phyloP scores from a whole-genome alignment of 2,888 invertebrate genomes.

The Polietes domitor region DNA sequence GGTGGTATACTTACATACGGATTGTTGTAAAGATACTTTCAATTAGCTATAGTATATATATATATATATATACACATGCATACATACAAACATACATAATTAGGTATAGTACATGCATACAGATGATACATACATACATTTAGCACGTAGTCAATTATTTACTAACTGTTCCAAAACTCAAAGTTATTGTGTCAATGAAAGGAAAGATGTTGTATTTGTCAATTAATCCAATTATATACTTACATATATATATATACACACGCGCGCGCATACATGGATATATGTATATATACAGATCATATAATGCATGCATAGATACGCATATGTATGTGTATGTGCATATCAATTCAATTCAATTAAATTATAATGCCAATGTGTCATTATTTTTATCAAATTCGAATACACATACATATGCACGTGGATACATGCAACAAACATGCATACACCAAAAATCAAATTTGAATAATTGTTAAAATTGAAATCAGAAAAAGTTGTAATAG shows the following conservation, averaged over 20 bases:
- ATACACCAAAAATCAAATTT: too few species aligned
- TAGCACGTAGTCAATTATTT: slow-evolving; percentile 69
- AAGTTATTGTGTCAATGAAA: slow-evolving; percentile 36
- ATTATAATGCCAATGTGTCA: too few species aligned
- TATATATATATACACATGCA: not conserved
- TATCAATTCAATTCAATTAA: too few species aligned
- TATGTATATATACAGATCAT: not conserved
- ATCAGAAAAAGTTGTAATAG: not conserved
- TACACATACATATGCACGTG: too few species aligned
- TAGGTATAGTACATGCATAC: not conserved
- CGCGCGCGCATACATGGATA: not conserved
- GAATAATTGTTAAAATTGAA: not conserved
- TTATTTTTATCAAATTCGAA: too few species aligned
- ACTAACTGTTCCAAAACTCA: slow-evolving; percentile 50
- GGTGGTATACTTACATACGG: not conserved
- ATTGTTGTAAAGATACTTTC: slow-evolving; percentile 21
- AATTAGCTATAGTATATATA: slow-evolving; percentile 14
- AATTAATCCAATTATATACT: slow-evolving; percentile 52
- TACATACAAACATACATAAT: not conserved
- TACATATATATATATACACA: too few species aligned
- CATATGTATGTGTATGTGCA: not conserved
- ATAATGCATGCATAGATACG: not conserved
- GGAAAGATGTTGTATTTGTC: slow-evolving; percentile 58
- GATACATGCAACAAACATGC: not conserved
- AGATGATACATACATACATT: slow-evolving; percentile 32